These are phyloP conservation scores for Threskiornis aethiopicus DNA, from an alignment of 2,797 vertebrate species.

Conservation along the genomic window DNA sequence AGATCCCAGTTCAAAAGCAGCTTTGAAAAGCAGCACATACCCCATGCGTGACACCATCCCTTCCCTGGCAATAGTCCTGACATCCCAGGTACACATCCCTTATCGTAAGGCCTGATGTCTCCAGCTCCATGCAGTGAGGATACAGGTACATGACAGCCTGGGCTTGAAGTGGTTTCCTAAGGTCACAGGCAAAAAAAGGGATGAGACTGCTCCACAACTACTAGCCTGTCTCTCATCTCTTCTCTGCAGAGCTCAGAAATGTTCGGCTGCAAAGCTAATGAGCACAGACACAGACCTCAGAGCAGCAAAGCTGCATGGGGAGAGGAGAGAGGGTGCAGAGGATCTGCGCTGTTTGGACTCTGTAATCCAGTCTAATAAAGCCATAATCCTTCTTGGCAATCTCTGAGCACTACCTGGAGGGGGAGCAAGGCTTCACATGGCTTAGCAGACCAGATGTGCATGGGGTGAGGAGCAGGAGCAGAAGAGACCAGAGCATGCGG, in stretches of 20 bases:
- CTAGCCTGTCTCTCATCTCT: neutral
- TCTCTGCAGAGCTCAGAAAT: neutral
- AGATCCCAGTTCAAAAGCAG: neutral
- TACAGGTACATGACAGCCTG: neutral
- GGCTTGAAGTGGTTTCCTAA: neutral
- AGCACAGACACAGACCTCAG: neutral
- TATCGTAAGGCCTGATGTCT: neutral
- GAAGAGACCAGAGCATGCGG: neutral
- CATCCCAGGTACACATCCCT: neutral
- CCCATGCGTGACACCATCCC: rapidly evolving
- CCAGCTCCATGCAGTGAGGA: neutral
- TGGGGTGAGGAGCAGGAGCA: neutral
- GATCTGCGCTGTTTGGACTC: neutral
- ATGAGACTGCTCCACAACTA: neutral
- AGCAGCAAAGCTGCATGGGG: neutral
- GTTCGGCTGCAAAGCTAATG: neutral
- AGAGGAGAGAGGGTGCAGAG: neutral
- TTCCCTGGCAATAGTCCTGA: neutral
- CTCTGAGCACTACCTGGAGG: neutral
- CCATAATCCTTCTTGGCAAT: neutral
- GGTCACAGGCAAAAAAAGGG: neutral
- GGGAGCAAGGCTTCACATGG: neutral
- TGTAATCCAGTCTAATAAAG: neutral
- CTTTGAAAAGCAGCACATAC: neutral
- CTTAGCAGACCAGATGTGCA: neutral